A percentile compares a stretch with the other conserved stretches of the same genome.
phyloP scores from a whole-genome alignment of 2,797 vertebrate genomes.

The Peromyscus nudipes region DNA sequence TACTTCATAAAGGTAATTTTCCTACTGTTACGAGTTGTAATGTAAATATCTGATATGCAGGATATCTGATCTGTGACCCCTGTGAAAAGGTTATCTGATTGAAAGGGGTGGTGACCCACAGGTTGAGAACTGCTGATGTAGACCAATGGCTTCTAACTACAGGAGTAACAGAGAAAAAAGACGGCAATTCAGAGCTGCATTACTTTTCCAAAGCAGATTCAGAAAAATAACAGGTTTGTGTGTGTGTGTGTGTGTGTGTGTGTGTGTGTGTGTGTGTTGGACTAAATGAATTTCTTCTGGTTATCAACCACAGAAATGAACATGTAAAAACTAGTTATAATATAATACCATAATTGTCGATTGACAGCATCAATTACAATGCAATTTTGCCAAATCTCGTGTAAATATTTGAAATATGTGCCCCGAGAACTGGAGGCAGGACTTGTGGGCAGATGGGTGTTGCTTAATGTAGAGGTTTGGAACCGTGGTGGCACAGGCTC shows the following conservation, averaged over 20 bases:
- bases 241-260: too few species aligned
- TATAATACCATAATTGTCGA: not conserved
- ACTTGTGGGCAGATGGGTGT: not conserved
- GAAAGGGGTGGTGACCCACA: not conserved
- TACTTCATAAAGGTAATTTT: not conserved
- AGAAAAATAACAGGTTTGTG: not conserved
- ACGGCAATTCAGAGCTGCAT: not conserved
- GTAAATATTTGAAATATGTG: not conserved
- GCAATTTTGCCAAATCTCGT: slow-evolving; percentile 21
- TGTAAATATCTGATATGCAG: not conserved
- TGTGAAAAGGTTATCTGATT: not conserved
- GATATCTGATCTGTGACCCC: not conserved
- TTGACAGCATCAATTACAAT: slow-evolving; percentile 11
- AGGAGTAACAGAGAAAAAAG: not conserved
- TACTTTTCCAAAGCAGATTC: slow-evolving; percentile 21
- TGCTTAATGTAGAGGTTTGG: not conserved
- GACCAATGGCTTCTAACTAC: not conserved
- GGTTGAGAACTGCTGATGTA: not conserved
- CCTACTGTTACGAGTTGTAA: too few species aligned
- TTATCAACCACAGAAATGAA: not conserved
- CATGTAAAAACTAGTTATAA: not conserved
- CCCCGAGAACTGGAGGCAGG: not conserved
- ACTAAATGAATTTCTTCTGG: slow-evolving; percentile 59
- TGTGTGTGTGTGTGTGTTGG: too few species aligned
- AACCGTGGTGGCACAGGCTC: not conserved